Evolutionary conservation across 2,888 invertebrate species (phyloP), one percentile per base, ranked within the genome.

Genomic region (Coremacera marginata): DNA sequence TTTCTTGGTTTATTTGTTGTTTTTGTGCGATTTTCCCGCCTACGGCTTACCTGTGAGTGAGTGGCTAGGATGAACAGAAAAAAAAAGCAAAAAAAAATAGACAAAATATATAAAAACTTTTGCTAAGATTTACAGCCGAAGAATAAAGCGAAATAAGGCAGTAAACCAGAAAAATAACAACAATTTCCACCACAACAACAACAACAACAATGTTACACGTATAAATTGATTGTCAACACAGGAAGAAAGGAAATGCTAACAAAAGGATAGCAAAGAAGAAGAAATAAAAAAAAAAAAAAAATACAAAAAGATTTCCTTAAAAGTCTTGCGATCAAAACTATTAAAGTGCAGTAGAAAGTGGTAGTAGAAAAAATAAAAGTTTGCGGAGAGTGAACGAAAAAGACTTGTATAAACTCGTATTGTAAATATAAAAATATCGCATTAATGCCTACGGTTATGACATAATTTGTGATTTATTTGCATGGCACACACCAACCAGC

Each of bases 381-480:
- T 44, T 11, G 14, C 44, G 11, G 44, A 44, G 3, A 44, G 44
- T 44, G 3, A 14, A 44, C 11, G 37, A 4, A 44, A 11, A 11
- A 44, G 5, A 37, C 37, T 37, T 37, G 5, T 37, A 8, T 37
- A 37, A n/a, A n/a, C n/a, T n/a, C 7, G 31, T 37, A 37, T 44
- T 14, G 11, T 44, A 11, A 11, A 44, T 14, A 44, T 3, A 14
- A 44, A 44, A 44, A 44, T 44, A 34, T 22, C n/a, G 63, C 63
- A 63, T 65, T 63, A 60, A 37, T 70, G 27, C 37, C 44, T 37
- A 14, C 22, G 70, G 70, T 74, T 70, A 51, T 74, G 60, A 70
- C 77, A 79, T 79, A 75, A 77, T 79, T 79, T 75, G 57, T 77
- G 79, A 79, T 80, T 79, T 80, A 79, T 79, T 80, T 78, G 57